These are phyloP conservation scores for Melipona quadrifasciata DNA, from an alignment of 1,140 invertebrate species.

Conservation along the genomic window DNA sequence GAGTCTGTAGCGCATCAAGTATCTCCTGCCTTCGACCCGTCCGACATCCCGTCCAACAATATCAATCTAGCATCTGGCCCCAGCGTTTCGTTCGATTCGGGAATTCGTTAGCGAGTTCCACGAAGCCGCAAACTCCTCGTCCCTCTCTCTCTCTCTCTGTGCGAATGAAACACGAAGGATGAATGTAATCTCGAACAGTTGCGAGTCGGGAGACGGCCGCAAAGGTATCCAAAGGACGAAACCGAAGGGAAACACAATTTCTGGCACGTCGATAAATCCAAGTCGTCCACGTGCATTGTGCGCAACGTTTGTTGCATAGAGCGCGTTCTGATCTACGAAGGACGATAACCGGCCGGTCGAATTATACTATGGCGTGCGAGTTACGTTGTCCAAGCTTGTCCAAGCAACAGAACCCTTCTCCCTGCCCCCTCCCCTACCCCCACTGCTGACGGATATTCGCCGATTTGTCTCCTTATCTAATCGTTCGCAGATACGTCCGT, in stretches of 20 bases:
- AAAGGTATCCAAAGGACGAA: constrained; percentile 24
- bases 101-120: neutral
- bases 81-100: neutral
- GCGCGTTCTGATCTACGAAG: constrained; percentile 44
- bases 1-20: neutral
- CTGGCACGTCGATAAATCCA: constrained; percentile 51
- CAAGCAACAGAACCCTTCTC: no score
- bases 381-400: constrained; percentile 14
- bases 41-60: neutral
- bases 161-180: constrained; percentile 22
- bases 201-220: neutral
- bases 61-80: neutral
- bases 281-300: constrained; percentile 42
- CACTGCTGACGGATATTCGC: constrained; percentile 53
- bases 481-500: constrained; percentile 52
- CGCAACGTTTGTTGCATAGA: constrained; percentile 27
- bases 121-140: neutral
- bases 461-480: constrained; percentile 67
- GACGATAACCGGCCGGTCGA: constrained; percentile 51
- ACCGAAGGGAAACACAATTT: constrained; percentile 46
- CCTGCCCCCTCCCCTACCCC: neutral
- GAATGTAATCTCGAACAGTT: constrained; percentile 26
- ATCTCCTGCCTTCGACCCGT: no score
- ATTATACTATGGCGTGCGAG: constrained; percentile 41
- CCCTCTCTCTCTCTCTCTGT: no score